phyloP scores from a whole-genome alignment of 2,888 invertebrate genomes.

The Priocnemis perturbator region DNA sequence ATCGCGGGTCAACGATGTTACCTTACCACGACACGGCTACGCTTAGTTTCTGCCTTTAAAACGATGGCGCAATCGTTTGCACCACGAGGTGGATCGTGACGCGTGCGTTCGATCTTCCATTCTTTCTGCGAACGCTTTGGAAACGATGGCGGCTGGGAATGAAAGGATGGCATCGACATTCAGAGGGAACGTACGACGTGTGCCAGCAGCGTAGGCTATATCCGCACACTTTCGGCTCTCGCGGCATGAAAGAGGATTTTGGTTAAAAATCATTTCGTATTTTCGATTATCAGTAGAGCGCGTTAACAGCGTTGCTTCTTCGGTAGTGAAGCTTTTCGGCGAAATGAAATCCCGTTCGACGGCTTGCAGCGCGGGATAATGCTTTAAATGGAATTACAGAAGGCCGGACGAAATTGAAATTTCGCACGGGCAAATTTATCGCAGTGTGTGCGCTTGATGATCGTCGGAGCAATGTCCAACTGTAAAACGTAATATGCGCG shows the following conservation, averaged over 20 bases:
- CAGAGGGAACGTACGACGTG: too few relatives aligned
- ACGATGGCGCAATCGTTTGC: conserved; percentile 36
- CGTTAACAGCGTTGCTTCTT: conserved; percentile 27
- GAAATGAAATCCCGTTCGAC: too few relatives aligned
- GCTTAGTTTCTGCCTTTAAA: conserved; percentile 34
- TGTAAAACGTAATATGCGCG: too few relatives aligned
- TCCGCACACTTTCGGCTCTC: too few relatives aligned
- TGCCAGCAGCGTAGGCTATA: too few relatives aligned
- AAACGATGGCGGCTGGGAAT: too few relatives aligned
- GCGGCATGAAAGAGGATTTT: conserved; percentile 9
- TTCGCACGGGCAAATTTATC: conserved; percentile 32
- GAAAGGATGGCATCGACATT: too few relatives aligned
- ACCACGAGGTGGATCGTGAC: conserved; percentile 26
- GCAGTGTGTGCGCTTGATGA: conserved; percentile 5
- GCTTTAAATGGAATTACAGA: too few relatives aligned
- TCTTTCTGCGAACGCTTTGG: not conserved
- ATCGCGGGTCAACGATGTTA: conserved; percentile 63
- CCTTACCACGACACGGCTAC: conserved; percentile 49
- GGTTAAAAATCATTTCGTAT: too few relatives aligned
- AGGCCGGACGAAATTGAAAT: conserved; percentile 36
- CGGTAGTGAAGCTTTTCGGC: too few relatives aligned
- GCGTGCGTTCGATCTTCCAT: conserved; percentile 10
- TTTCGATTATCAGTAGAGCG: not conserved
- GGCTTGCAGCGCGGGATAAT: too few relatives aligned
- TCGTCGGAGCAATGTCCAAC: too few relatives aligned